Evolutionary conservation across 2,113 vertebrate species (phyloP).

Genomic region (Bos taurus): ARS-UCD2.0 NC_037348.1:12735501-12736000

Average conservation of each 20-base stretch:
- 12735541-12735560: background rate
- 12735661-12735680: background rate
- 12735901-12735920: background rate
- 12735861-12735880: background rate
- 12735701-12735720: fast-evolving
- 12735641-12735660: background rate
- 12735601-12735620: background rate
- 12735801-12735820: background rate
- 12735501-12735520: background rate
- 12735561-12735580: background rate
- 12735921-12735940: background rate
- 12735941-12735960: background rate
- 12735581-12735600: background rate
- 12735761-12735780: background rate
- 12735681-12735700: background rate
- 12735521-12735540: background rate
- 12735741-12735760: background rate
- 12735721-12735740: too few species aligned
- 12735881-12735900: background rate
- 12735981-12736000: background rate
- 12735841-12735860: background rate
- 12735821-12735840: background rate
- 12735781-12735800: fast-evolving
- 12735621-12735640: background rate
- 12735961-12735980: background rate